phyloP scores from a whole-genome alignment of 2,888 invertebrate species.

The Drosophila robusta region DNA sequence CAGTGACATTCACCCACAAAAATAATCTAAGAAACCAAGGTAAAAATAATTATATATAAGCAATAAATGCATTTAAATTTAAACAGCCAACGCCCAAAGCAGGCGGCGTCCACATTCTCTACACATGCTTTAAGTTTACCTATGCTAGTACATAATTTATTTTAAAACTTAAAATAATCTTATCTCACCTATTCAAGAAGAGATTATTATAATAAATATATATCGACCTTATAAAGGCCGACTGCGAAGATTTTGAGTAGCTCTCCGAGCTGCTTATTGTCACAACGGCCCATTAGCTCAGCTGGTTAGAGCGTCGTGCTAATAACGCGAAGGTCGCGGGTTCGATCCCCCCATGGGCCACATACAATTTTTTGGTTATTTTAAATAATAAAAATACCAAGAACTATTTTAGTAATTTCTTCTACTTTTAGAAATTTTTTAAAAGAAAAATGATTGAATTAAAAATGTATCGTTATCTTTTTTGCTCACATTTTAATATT shows the following conservation, averaged over 20 bases:
- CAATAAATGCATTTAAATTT: no score
- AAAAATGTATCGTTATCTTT: no score
- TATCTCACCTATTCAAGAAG: conserved; percentile 5
- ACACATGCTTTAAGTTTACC: neutral
- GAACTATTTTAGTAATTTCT: no score
- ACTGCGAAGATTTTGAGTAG: neutral
- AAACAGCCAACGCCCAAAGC: no score
- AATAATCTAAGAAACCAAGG: no score
- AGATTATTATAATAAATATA: neutral
- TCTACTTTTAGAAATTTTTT: no score
- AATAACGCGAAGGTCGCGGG: conserved; percentile 86
- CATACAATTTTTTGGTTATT: neutral
- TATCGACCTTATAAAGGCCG: no score
- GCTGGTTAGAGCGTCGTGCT: conserved; percentile 86
- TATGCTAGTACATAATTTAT: neutral
- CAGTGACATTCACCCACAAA: neutral
- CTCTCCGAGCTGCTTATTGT: fast-evolving
- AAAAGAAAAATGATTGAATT: no score
- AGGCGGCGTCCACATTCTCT: no score
- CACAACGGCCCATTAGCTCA: conserved; percentile 85
- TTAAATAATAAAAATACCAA: no score
- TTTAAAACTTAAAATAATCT: conserved; percentile 5
- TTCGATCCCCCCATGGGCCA: conserved; percentile 86
- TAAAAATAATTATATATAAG: neutral
- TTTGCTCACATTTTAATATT: no score